Evolutionary conservation across 2,888 invertebrate genomes (phyloP).

Genomic region (Xestia rhomboidea): DNA sequence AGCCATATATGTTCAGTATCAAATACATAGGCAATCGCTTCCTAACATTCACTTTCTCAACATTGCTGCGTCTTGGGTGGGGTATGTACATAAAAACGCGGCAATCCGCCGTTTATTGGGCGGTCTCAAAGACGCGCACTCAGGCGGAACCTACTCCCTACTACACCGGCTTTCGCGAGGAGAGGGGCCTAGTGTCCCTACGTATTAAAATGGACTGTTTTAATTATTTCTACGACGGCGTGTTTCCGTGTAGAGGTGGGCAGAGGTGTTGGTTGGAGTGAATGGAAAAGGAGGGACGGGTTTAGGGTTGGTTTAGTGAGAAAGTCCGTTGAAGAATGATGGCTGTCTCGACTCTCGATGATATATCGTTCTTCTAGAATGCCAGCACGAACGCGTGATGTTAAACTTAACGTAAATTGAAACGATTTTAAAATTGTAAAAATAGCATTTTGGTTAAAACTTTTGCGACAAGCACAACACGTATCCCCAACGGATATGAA

Average conservation of each 20-base stretch:
- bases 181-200: constrained; percentile 55
- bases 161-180: constrained; percentile 48
- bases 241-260: constrained; percentile 40
- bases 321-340: constrained; percentile 2
- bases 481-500: neutral
- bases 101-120: constrained; percentile 56
- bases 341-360: neutral
- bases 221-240: constrained; percentile 37
- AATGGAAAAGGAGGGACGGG: neutral
- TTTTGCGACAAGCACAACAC: neutral
- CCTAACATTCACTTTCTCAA: constrained; percentile 55
- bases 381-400: neutral
- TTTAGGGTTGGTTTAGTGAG: neutral
- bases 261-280: constrained; percentile 5
- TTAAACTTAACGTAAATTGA: neutral
- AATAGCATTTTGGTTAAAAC: neutral
- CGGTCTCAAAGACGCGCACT: constrained; percentile 48
- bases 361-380: neutral
- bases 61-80: constrained; percentile 50
- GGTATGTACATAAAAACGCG: constrained; percentile 58
- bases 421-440: neutral
- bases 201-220: constrained; percentile 49
- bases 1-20: constrained; percentile 1
- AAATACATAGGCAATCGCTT: constrained; percentile 47
- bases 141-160: constrained; percentile 60